Evolutionary conservation across 2,113 vertebrate genomes (phyloP).

Genomic region (Ptychochromis oligacanthus): DNA sequence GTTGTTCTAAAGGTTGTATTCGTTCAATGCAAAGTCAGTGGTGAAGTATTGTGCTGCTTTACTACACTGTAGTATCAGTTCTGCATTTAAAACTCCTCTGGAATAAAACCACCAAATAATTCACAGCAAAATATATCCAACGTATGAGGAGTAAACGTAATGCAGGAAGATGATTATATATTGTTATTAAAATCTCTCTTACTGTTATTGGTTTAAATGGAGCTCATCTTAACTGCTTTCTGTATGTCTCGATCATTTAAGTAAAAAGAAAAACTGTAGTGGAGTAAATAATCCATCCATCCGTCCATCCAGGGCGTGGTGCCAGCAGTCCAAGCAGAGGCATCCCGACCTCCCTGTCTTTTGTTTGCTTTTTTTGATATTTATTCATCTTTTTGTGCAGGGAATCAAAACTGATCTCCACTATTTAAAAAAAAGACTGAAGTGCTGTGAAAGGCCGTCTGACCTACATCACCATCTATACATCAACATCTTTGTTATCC

Average conservation of each 20-base stretch:
- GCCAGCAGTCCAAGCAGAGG: not conserved
- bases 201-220: too few relatives aligned
- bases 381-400: not conserved
- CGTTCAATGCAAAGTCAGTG: rapidly evolving
- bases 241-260: not conserved
- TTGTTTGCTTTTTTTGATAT: not conserved
- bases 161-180: not conserved
- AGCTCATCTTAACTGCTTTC: too few relatives aligned
- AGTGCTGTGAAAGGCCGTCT: not conserved
- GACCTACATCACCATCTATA: not conserved
- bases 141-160: not conserved
- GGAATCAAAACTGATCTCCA: not conserved
- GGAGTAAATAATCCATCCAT: not conserved
- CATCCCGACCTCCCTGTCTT: not conserved
- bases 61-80: not conserved
- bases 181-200: not conserved
- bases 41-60: not conserved
- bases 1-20: not conserved
- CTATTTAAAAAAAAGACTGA: not conserved
- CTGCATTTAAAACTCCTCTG: not conserved
- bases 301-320: not conserved
- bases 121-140: not conserved
- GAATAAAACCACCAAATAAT: not conserved
- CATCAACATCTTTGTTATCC: not conserved
- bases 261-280: not conserved